Evolutionary conservation across 2,888 invertebrate genomes (phyloP), one percentile per base, ranked within the genome.

Genomic region (Brenthis hecate): DNA sequence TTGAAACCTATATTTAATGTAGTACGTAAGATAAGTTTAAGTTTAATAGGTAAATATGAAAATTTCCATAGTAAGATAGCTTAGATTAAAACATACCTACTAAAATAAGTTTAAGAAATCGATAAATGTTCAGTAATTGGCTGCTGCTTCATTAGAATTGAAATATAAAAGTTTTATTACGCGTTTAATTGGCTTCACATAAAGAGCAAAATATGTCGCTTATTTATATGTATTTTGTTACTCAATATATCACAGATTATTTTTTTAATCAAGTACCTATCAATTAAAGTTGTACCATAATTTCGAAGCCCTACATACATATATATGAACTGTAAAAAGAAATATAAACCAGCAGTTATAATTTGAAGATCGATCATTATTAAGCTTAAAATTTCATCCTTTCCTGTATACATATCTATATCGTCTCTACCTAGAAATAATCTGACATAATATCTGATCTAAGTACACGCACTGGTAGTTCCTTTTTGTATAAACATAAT

Each of bases 391-490:
- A 28, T 62, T 36, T 62, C 62, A 62, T 53, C 53, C 54, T 36
- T 53, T 32, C 47, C 56, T 62, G 32, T 70, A 65, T 19, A 19
- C 19, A 19, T 57, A 58, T 55, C 19, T 32, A 65, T 63, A 58
- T 68, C 68, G 70, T 65, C 13, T 50, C 50, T 60, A 50, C 50
- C 63, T 72, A 72, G 67, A 14, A 36, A 56, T 70, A 70, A 57
- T 64, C 56, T 61, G 62, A 58, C 67, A 67, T 64, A 54, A 62
- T 55, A 58, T 63, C 68, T 60, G 61, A 36, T 57, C 79, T 86
- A 85, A 85, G 86, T 85, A 84, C 80, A 83, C 78, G 85, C 88
- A 86, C 86, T 83, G 81, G 87, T 91, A 91, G 92, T 92, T 92
- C 92, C 92, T 92, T 88, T 85, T 87, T 86, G 84, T 84, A 86